Percentiles rank a stretch among this genome's conserved stretches.
These are phyloP conservation scores for Sibirionetta formosa DNA, from an alignment of 2,797 vertebrate species.

Conservation along the genomic window DNA sequence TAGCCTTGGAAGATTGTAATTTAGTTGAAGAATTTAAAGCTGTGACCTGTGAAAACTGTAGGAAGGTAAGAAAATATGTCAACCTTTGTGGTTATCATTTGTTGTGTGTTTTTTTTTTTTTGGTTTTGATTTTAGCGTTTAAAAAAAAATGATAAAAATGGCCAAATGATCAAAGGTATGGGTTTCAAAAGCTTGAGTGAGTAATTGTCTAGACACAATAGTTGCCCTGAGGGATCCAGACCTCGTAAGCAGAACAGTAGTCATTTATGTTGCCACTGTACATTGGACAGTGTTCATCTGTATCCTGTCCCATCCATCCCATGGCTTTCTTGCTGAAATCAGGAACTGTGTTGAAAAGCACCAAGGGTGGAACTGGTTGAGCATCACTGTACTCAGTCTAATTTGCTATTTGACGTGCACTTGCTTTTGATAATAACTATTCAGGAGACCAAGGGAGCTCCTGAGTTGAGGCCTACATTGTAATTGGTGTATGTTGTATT, in stretches of 20 bases:
- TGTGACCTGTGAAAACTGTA: slow-evolving; percentile 69
- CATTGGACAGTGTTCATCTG: neutral
- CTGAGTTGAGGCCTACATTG: neutral
- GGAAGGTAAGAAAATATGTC: slow-evolving; percentile 73
- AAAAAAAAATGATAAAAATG: neutral
- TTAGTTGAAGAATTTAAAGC: slow-evolving; percentile 76
- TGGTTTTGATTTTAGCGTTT: neutral
- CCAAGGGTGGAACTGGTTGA: neutral
- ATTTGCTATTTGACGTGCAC: neutral
- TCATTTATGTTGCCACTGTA: neutral
- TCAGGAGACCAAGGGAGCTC: neutral
- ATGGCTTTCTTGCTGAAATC: neutral
- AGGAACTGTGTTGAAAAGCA: neutral
- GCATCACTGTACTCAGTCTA: neutral
- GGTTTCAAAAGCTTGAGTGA: neutral
- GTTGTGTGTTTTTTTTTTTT: neutral
- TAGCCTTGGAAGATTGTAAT: slow-evolving; percentile 73
- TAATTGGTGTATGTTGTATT: neutral
- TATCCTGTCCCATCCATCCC: neutral
- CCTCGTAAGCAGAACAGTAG: neutral
- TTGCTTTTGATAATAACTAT: neutral
- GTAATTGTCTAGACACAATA: neutral
- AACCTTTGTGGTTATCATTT: neutral
- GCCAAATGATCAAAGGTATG: neutral
- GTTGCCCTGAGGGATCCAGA: neutral